Conservation (phyloP, 1,140 invertebrate species). For the Pteromalus puparum region DNA sequence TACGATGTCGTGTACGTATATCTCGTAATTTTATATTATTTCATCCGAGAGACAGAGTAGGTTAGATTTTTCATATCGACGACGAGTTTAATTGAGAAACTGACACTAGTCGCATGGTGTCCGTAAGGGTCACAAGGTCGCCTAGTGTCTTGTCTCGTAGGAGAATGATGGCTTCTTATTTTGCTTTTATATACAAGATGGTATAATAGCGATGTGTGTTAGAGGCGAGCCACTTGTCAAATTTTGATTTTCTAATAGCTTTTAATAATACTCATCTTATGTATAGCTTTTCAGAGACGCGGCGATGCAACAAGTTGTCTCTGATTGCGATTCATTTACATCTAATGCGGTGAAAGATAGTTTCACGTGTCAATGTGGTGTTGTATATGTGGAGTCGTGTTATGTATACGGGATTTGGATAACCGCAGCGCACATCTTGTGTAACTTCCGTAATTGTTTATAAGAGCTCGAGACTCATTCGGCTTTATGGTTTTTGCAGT, state of each 20-base stretch:
- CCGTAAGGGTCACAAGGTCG: too few relatives aligned
- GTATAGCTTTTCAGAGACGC: too few relatives aligned
- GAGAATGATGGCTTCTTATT: too few relatives aligned
- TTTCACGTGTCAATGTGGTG: neutral
- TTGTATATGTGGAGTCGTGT: neutral
- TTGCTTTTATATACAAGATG: too few relatives aligned
- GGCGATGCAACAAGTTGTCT: too few relatives aligned
- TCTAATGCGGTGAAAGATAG: neutral
- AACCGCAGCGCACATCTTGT: neutral
- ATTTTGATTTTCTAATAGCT: too few relatives aligned
- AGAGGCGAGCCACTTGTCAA: too few relatives aligned
- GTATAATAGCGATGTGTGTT: too few relatives aligned
- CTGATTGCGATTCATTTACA: neutral
- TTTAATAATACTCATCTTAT: too few relatives aligned
- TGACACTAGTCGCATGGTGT: too few relatives aligned
- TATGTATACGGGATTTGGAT: neutral
- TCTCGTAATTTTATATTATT: neutral
- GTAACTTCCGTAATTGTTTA: slow-evolving; percentile 1
- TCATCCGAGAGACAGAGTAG: neutral
- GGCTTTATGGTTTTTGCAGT: neutral
- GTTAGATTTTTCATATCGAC: neutral
- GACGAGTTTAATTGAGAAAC: neutral
- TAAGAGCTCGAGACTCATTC: neutral
- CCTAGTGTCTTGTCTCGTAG: too few relatives aligned
- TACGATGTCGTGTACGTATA: neutral